Evolutionary conservation across 2,888 invertebrate species (phyloP), one percentile per base, ranked within the genome.

Genomic region (Phortica okadai): DNA sequence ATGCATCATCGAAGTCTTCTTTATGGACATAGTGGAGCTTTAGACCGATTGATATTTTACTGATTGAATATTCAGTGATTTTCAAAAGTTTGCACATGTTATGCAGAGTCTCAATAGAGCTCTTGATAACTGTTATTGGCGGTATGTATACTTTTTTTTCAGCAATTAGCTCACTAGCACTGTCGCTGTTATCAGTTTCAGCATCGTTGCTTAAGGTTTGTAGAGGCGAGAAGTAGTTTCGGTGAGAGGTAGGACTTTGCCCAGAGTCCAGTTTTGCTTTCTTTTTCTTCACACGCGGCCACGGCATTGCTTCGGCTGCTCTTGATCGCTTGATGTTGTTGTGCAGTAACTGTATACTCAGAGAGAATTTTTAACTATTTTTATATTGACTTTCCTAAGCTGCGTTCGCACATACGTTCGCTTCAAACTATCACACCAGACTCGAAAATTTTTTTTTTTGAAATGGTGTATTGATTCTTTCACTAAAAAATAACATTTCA

Each of bases 1-100:
- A n/a, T n/a, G n/a, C n/a, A n/a, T n/a, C n/a, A n/a, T n/a, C n/a
- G n/a, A n/a, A n/a, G n/a, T n/a, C n/a, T n/a, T n/a, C n/a, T n/a
- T n/a, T n/a, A n/a, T n/a, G n/a, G n/a, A n/a, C n/a, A n/a, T n/a
- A n/a, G n/a, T n/a, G n/a, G n/a, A n/a, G n/a, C n/a, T n/a, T n/a
- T n/a, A n/a, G n/a, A n/a, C n/a, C n/a, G n/a, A n/a, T n/a, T n/a
- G n/a, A n/a, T n/a, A n/a, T n/a, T n/a, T n/a, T n/a, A n/a, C n/a
- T n/a, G n/a, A n/a, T n/a, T n/a, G n/a, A n/a, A n/a, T n/a, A n/a
- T n/a, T n/a, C n/a, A n/a, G n/a, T n/a, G n/a, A n/a, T n/a, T n/a
- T n/a, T 10, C 42, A 44, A 44, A 8, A 74, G 10, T 74, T 74
- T 67, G 62, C 67, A 74, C 33, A 66, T 74, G 1, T 66, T 45